These are phyloP conservation scores for Athetis lepigone DNA, from an alignment of 2,888 invertebrate species.

Conservation along the genomic window DNA sequence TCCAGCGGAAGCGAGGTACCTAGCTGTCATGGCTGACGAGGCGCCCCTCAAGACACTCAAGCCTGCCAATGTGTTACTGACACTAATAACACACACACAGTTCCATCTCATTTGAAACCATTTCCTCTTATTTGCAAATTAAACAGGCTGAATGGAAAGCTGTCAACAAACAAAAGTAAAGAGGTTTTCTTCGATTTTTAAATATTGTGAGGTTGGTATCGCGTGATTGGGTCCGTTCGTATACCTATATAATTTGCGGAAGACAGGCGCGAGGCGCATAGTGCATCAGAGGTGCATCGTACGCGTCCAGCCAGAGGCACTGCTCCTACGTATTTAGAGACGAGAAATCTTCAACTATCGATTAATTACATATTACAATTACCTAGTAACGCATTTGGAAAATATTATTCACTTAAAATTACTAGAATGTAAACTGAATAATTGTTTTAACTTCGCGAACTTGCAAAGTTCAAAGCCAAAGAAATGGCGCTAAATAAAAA, in stretches of 20 bases:
- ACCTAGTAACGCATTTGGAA: too few relatives aligned
- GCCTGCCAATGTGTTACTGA: constrained; percentile 64
- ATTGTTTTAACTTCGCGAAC: background rate
- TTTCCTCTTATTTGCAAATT: constrained; percentile 70
- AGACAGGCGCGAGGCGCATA: constrained; percentile 61
- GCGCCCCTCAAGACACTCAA: constrained; percentile 81
- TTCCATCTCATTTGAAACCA: constrained; percentile 82
- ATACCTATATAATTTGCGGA: constrained; percentile 66
- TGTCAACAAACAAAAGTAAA: constrained; percentile 15
- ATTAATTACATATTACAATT: constrained; percentile 15
- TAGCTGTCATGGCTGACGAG: constrained; percentile 83
- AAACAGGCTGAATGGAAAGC: constrained; percentile 48
- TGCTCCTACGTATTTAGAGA: constrained; percentile 52
- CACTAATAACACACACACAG: constrained; percentile 65
- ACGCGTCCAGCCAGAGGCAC: constrained; percentile 47
- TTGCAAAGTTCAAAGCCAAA: constrained; percentile 20
- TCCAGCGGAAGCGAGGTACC: constrained; percentile 77
- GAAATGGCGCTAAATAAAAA: constrained; percentile 10
- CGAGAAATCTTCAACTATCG: constrained; percentile 45
- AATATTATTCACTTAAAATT: background rate
- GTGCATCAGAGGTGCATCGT: constrained; percentile 63
- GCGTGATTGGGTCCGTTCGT: constrained; percentile 43
- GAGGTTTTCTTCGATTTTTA: constrained; percentile 33
- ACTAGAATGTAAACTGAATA: background rate
- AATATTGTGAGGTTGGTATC: constrained; percentile 39